phyloP scores from a whole-genome alignment of 2,888 invertebrate genomes.

The Didymodactylos carnosus region DNA sequence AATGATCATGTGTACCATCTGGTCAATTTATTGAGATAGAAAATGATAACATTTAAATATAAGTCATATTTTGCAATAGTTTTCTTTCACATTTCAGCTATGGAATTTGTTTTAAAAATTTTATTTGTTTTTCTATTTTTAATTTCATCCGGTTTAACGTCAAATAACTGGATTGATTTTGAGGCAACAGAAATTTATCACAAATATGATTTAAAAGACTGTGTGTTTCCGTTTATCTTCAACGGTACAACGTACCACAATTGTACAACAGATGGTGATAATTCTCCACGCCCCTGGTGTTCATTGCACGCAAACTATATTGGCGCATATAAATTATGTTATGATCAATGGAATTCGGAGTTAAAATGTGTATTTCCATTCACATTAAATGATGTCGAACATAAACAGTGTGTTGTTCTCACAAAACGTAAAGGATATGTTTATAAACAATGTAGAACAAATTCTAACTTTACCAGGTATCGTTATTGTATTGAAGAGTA shows the following conservation, averaged over 20 bases:
- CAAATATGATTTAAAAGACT: neutral
- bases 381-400: neutral
- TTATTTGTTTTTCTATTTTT: too few species aligned
- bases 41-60: too few species aligned
- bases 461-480: neutral
- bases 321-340: neutral
- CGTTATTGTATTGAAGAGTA: neutral
- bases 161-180: too few species aligned
- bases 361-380: neutral
- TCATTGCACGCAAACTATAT: neutral
- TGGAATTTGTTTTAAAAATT: too few species aligned
- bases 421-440: too few species aligned
- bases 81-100: too few species aligned
- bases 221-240: constrained; percentile 7
- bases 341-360: neutral
- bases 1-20: too few species aligned
- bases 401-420: too few species aligned
- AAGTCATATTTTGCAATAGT: too few species aligned
- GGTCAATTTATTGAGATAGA: too few species aligned
- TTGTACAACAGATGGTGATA: neutral
- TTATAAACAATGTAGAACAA: neutral
- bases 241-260: neutral
- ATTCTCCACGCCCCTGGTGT: neutral
- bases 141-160: too few species aligned
- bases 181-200: too few species aligned